A percentile compares a stretch with the other conserved stretches of the same genome.
Conservation (phyloP, 2,797 vertebrate genomes). For the Sebastes elongatus region DNA sequence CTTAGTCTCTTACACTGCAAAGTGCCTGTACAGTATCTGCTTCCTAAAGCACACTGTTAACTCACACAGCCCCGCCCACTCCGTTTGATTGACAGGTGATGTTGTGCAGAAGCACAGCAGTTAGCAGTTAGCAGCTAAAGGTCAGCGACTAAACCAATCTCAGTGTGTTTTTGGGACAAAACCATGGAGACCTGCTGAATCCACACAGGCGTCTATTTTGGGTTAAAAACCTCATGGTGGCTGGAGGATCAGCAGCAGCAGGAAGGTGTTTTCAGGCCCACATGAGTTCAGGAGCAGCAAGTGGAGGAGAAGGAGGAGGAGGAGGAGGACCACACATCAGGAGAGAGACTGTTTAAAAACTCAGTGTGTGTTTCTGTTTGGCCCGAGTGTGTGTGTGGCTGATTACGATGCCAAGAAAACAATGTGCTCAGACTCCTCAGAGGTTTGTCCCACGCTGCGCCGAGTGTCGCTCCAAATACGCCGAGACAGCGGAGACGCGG, state of each 20-base stretch:
- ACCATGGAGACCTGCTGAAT: slow-evolving; percentile 12
- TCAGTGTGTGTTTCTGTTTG: slow-evolving; percentile 46
- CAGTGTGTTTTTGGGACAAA: slow-evolving; percentile 15
- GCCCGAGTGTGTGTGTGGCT: slow-evolving; percentile 43
- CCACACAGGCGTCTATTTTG: slow-evolving; percentile 22
- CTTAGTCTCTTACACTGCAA: not conserved
- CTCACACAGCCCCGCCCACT: not conserved
- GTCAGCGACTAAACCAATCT: slow-evolving; percentile 2
- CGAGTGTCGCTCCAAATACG: slow-evolving; percentile 41
- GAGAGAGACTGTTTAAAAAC: slow-evolving; percentile 63
- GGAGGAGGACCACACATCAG: slow-evolving; percentile 69
- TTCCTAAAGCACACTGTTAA: not conserved
- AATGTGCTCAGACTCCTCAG: slow-evolving; percentile 66
- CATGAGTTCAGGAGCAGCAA: slow-evolving; percentile 43
- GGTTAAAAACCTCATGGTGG: slow-evolving; percentile 35
- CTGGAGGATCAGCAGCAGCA: slow-evolving; percentile 4
- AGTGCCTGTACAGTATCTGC: not conserved
- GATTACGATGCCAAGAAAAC: slow-evolving; percentile 71
- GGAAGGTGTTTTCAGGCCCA: slow-evolving; percentile 29
- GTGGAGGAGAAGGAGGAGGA: not conserved
- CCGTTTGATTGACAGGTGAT: not conserved
- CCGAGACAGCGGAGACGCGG: slow-evolving; percentile 19
- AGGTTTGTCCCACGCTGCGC: slow-evolving; percentile 47
- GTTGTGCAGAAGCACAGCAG: not conserved
- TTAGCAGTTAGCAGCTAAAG: not conserved